Conservation (phyloP, 2,113 vertebrate genomes). For the Cacatua alba region DNA sequence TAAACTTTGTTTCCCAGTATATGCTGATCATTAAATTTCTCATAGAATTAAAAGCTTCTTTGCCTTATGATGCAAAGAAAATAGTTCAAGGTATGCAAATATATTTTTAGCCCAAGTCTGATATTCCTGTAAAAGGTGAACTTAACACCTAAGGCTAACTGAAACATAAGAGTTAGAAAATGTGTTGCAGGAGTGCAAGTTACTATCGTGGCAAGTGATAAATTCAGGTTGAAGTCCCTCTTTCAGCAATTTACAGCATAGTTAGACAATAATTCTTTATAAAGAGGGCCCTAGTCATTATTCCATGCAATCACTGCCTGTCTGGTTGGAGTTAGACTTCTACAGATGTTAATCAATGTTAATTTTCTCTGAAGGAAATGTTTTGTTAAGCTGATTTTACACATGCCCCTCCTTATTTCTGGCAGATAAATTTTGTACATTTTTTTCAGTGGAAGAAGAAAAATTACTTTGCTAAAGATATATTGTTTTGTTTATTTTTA, state of each 20-base stretch:
- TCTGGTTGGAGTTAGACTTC: neutral
- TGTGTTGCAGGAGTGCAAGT: neutral
- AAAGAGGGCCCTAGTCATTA: neutral
- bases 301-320: neutral
- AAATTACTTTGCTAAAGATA: neutral
- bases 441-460: neutral
- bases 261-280: neutral
- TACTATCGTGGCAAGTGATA: neutral
- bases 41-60: neutral
- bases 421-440: neutral
- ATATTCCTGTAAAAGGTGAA: neutral
- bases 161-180: neutral
- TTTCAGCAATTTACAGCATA: neutral
- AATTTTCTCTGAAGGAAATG: neutral
- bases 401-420: neutral
- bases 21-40: neutral
- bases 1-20: neutral
- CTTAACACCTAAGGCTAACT: neutral
- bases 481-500: neutral
- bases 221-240: conserved; percentile 15
- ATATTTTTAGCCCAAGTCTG: neutral
- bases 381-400: neutral
- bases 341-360: neutral
- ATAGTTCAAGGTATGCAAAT: neutral
- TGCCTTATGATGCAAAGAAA: neutral